Evolutionary conservation across 2,888 invertebrate genomes (phyloP), one percentile per base, ranked within the genome.

Genomic region (Sminthurides aquaticus): DNA sequence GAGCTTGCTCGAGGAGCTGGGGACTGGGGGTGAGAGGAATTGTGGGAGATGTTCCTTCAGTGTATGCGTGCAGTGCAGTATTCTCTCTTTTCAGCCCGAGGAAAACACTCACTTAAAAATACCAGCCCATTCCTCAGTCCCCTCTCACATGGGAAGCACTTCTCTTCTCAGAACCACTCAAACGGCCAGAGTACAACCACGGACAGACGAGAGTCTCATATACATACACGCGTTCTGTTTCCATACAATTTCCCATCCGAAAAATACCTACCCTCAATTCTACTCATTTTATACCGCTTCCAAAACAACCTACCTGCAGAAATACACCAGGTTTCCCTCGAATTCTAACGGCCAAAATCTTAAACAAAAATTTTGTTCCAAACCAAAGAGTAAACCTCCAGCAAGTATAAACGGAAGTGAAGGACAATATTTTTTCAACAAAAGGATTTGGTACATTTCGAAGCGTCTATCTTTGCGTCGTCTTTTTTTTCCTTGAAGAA

Each of bases 31-130:
- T 5, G 15, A 34, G 43, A 34, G 8, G 43, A 34, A 15, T 34
- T 34, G 43, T 34, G 43, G 43, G 43, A 34, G 43, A 34, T 5
- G 15, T 34, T 34, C 15, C 15, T 34, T 15, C 43, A 60, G 61
- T 61, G 26, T 60, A 27, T 61, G 61, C 24, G 54, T 54, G 61
- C 27, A 29, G 22, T 11, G 15, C 43, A 34, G 5, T 34, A 11
- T 5, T 34, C n/a, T n/a, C n/a, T n/a, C 43, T 59, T 24, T n/a
- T 11, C 18, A 27, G 58, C 43, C 29, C 22, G 54, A 52, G 28
- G 60, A 52, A 24, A 26, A 60, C 27, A 27, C 20, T 25, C 62
- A 54, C 62, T 55, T 57, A 54, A 62, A 62, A 62, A 62, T 62
- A 62, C 43, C 62, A 34, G 3, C 22, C 60, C 60, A 60, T 60